Percentiles rank a stretch among this genome's conserved stretches.
These are phyloP conservation scores for Corythornis madagascariensis DNA, from an alignment of 2,113 vertebrate genomes.

Conservation along the genomic window DNA sequence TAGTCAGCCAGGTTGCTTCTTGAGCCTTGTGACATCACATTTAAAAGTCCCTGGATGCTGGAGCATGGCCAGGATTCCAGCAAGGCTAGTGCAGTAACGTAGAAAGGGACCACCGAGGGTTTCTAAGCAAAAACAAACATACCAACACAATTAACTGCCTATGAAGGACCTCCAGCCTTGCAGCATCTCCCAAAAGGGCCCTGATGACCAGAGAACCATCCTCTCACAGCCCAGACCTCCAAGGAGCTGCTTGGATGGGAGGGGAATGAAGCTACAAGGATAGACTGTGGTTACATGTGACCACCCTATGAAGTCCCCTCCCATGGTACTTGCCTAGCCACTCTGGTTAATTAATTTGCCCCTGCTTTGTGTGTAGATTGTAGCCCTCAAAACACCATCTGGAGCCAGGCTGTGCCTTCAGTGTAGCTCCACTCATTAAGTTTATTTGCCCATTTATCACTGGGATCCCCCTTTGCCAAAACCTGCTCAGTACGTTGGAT, in stretches of 20 bases:
- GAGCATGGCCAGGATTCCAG: not conserved
- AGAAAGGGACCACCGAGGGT: not conserved
- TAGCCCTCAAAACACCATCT: constrained; percentile 2
- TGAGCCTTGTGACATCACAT: accelerated
- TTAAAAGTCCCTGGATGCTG: not conserved
- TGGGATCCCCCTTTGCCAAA: constrained; percentile 1
- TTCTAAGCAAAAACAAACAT: not conserved
- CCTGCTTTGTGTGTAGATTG: not conserved
- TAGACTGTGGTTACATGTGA: not conserved
- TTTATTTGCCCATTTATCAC: constrained; percentile 43
- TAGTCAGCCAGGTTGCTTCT: not conserved
- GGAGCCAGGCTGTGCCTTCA: not conserved
- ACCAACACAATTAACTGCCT: not conserved
- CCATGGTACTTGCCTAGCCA: not conserved
- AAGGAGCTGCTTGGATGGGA: not conserved
- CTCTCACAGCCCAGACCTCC: not conserved
- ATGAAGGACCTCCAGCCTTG: not conserved
- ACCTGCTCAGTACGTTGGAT: not conserved
- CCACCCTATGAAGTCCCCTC: not conserved
- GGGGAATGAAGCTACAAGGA: not conserved
- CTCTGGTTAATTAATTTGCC: not conserved
- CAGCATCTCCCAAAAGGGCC: not conserved
- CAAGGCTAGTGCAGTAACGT: accelerated
- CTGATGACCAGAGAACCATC: not conserved
- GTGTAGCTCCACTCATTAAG: not conserved